A percentile compares a stretch with the other conserved stretches of the same genome.
Conservation (phyloP, 2,797 vertebrate species). For the Rhyacichthys aspro region DNA sequence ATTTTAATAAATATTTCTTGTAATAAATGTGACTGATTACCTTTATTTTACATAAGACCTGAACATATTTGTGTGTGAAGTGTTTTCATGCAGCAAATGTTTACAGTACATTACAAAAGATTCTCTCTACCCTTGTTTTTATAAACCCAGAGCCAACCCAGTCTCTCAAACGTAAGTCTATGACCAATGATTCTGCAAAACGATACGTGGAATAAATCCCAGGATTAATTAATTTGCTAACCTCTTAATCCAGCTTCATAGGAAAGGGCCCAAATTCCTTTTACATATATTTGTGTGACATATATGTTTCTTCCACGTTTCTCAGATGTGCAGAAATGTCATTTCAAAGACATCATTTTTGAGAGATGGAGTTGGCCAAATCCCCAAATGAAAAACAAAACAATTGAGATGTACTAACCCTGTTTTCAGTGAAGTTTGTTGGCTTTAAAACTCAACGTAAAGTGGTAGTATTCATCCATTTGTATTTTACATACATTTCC, state of each 20-base stretch:
- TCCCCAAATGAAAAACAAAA: background rate
- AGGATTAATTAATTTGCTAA: no score
- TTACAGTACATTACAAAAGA: slow-evolving; percentile 1
- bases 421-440: no score
- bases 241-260: background rate
- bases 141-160: background rate
- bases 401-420: background rate
- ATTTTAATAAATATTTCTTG: background rate
- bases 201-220: background rate
- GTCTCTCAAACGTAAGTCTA: slow-evolving; percentile 1
- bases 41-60: background rate
- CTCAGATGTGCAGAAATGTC: background rate
- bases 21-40: background rate
- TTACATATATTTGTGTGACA: background rate
- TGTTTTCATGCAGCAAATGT: slow-evolving; percentile 1
- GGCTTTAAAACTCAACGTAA: background rate
- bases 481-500: background rate
- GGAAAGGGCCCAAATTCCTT: background rate
- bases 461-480: background rate
- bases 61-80: background rate
- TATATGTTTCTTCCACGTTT: background rate
- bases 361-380: no score
- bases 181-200: background rate
- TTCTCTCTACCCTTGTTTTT: background rate
- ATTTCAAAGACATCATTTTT: background rate